Evolutionary conservation across 2,888 invertebrate genomes (phyloP), one percentile per base, ranked within the genome.

Genomic region (Cryptus armator): DNA sequence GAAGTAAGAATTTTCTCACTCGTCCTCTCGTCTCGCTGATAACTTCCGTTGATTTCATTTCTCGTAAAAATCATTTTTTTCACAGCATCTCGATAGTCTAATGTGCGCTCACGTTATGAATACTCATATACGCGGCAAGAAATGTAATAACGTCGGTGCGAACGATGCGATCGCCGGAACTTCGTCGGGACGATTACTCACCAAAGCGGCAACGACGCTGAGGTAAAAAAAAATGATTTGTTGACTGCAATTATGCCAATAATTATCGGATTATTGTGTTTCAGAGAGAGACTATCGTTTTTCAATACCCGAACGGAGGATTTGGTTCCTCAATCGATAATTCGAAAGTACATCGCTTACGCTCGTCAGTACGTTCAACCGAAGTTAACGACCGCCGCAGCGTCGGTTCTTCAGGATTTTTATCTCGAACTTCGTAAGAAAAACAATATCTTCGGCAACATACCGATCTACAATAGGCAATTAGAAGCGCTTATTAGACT

Each of bases 261-360:
- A 7, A 14, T 77, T 76, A 43, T 44, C 37, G 16, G 3, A 12
- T 44, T 4, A 10, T 19, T 53, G 9, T 16, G 5, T 86, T 88
- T 84, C 53, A 91, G 88, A 43, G 89, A 90, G 53, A 89, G 87
- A 86, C 86, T 93, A 5, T 70, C 82, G 51, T 89, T 96, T 46
- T 94, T 94, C 76, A 94, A 94, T 3, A 95, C 95, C 3, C 97
- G 97, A 91, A 93, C 94, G 0, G 93, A 97, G 46, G 97, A 98
- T 91, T 94, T 96, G 3, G 94, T 99, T 81, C 97, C 99, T 0
- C 95, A 96, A 71, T 95, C 95, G 74, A 93, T 98, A 67, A 95
- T 99, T 4, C 96, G 98, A 84, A 99, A 98, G 94, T 99, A 98
- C 91, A 97, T 99, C 88, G 97, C 97, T 0, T 99, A 99, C 94